These are phyloP conservation scores for Polydrusus tereticollis DNA, from an alignment of 2,888 invertebrate genomes.

Conservation along the genomic window DNA sequence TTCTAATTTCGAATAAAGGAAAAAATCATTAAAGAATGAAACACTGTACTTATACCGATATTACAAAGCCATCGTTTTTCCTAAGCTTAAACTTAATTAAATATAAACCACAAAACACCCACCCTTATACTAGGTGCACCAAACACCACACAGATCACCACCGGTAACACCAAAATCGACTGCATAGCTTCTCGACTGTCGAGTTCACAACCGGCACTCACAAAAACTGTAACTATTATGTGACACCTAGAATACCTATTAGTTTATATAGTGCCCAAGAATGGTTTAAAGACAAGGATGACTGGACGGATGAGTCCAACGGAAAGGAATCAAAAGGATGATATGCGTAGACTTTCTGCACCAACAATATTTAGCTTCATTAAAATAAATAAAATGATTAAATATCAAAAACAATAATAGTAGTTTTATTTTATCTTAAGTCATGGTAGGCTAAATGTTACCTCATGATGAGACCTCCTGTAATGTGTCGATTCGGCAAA, in stretches of 20 bases:
- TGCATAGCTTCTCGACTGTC: constrained; percentile 53
- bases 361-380: no score
- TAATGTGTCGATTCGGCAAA: no score
- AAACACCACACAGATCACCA: constrained; percentile 59
- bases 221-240: constrained; percentile 53
- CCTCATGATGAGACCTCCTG: no score
- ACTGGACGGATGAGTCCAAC: constrained; percentile 1
- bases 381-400: no score
- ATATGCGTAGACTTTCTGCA: background rate
- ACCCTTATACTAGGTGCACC: constrained; percentile 64
- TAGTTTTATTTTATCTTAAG: no score
- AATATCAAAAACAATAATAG: no score
- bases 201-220: constrained; percentile 20
- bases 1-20: no score
- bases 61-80: constrained; percentile 1
- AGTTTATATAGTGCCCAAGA: constrained; percentile 58
- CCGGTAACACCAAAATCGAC: constrained; percentile 55
- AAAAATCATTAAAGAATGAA: no score
- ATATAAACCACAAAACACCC: constrained; percentile 49
- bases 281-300: constrained; percentile 29
- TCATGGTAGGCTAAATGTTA: no score
- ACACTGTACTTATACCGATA: no score
- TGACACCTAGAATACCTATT: constrained; percentile 52
- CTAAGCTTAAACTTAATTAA: constrained; percentile 13
- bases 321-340: constrained; percentile 12